Percentiles rank a stretch among this genome's conserved stretches.
These are phyloP conservation scores for Camponotus vicinus DNA, from an alignment of 1,140 invertebrate species.

Conservation along the genomic window DNA sequence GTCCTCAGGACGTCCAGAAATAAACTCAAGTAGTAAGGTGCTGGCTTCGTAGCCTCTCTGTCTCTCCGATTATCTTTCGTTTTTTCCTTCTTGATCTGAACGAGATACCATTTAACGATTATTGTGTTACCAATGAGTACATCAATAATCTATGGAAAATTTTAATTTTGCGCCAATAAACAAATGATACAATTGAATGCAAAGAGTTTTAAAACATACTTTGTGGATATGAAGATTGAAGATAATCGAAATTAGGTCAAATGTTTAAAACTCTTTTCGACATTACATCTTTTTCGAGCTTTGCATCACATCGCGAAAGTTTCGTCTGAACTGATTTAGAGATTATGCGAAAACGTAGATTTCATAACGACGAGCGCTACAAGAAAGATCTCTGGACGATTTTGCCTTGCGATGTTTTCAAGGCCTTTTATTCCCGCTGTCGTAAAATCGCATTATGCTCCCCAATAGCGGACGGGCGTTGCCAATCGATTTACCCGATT, in stretches of 20 bases:
- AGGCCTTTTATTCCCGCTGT: conserved; percentile 50
- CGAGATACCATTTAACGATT: conserved; percentile 26
- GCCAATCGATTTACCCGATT: conserved; percentile 45
- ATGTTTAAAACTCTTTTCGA: background rate
- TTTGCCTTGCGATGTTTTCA: conserved; percentile 30
- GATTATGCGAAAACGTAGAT: background rate
- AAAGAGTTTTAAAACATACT: conserved; percentile 4
- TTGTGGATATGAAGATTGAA: background rate
- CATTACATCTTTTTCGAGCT: background rate
- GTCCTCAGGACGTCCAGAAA: conserved; percentile 73
- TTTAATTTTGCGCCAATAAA: background rate
- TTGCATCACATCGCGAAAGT: background rate
- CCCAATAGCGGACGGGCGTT: conserved; percentile 43
- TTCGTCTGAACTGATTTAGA: background rate
- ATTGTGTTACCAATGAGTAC: conserved; percentile 71
- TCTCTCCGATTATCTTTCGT: conserved; percentile 68
- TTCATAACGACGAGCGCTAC: background rate
- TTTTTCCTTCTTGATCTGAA: conserved; percentile 19
- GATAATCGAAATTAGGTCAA: background rate
- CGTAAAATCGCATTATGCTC: conserved; percentile 58
- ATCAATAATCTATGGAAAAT: background rate
- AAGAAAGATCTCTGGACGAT: conserved; percentile 36
- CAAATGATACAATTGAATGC: background rate
- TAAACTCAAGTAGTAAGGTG: conserved; percentile 75
- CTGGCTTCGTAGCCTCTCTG: conserved; percentile 40